Evolutionary conservation across 2,113 vertebrate species (phyloP), one percentile per base, ranked within the genome.

Genomic region (Sclerurus mexicanus): DNA sequence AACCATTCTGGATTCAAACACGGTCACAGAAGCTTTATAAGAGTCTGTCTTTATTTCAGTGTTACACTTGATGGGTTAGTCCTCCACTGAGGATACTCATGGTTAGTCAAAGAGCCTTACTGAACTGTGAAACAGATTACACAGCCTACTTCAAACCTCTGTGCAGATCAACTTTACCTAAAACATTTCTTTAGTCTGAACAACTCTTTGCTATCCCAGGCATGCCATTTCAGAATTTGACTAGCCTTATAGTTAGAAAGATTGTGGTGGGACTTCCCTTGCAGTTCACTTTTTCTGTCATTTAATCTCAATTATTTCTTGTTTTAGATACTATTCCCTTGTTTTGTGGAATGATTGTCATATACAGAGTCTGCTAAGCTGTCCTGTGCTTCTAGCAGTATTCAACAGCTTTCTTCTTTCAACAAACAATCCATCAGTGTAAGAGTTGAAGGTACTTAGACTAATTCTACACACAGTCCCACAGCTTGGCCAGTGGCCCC

Each of bases 401-500:
- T 63, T 53, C 62, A 66, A 28, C 14, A 44, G 7, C 10, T 52
- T 60, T 66, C 9, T 58, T 66, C 12, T 66, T 75, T n/a, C 14
- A 63, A 50, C 83, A 56, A 40, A 40, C 27, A 28, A 9, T 7
- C 53, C 3, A 1, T 37, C 33, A 13, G 3, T 58, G 4, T 23
- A 12, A 14, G 17, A 5, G 6, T 59, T 64, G 58, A 47, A 72
- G 14, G 28, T 49, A 27, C 14, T 66, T 42, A 58, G 16, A 19
- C 4, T 62, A 75, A 42, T 7, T 56, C 20, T 18, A 1, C 20
- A 19, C 42, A 53, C 14, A 35, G 44, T 46, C 9, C 21, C 28
- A 58, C 4, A 6, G 5, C 63, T 16, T 31, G 8, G 7, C 39
- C 35, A 24, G 12, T 40, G 56, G 14, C 20, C 0, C 0, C 2